Conservation (phyloP, 2,113 vertebrate species). For the Pelecanoides urinatrix region DNA sequence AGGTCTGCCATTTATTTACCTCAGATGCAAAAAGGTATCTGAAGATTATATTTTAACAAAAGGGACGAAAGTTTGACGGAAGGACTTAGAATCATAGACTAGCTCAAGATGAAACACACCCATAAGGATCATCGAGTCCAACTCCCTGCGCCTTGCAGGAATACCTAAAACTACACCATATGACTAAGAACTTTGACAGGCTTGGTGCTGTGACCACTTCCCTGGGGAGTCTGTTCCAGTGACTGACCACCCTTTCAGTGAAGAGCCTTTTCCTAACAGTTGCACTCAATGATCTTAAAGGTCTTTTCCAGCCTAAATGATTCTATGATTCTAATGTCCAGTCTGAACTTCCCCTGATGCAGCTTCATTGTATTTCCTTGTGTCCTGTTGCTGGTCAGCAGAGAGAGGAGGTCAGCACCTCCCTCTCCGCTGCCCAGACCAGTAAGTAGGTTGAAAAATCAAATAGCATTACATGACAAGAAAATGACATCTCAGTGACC, state of each 20-base stretch:
- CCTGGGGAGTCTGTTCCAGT: not conserved
- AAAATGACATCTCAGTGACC: not conserved
- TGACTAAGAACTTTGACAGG: not conserved
- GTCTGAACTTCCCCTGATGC: not conserved
- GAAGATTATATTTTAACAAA: not conserved
- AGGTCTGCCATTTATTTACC: not conserved
- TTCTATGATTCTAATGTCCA: not conserved
- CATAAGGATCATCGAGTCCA: not conserved
- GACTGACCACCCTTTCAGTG: not conserved
- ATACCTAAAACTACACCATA: not conserved
- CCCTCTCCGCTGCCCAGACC: not conserved
- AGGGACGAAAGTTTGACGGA: not conserved
- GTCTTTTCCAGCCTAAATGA: not conserved
- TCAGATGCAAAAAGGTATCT: not conserved
- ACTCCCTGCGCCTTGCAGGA: not conserved
- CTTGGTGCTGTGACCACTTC: not conserved
- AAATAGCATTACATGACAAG: not conserved
- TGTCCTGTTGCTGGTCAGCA: not conserved
- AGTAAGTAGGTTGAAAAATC: not conserved
- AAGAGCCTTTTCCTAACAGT: not conserved
- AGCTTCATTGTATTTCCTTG: not conserved
- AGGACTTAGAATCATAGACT: not conserved
- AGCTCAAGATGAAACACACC: not conserved
- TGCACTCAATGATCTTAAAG: not conserved
- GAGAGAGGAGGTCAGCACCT: not conserved